phyloP scores from a whole-genome alignment of 2,797 vertebrate genomes.

The Platyrinchus mystaceus region DNA sequence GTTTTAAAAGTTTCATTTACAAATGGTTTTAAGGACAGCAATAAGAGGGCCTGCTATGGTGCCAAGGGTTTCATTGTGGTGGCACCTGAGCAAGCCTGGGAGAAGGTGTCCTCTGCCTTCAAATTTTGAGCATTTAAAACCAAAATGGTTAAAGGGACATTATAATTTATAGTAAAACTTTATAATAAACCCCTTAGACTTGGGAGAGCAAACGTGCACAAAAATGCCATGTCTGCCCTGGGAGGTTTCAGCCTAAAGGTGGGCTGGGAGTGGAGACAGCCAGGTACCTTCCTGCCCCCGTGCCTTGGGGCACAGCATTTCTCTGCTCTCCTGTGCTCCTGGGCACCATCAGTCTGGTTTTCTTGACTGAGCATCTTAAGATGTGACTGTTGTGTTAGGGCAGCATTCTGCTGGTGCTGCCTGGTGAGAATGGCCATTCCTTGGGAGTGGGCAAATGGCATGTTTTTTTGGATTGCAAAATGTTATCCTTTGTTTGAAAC shows the following conservation, averaged over 20 bases:
- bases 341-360: neutral
- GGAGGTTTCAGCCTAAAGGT: neutral
- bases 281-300: rapidly evolving
- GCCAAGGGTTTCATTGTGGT: neutral
- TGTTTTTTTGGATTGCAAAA: neutral
- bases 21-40: neutral
- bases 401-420: neutral
- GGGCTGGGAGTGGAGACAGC: neutral
- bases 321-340: neutral
- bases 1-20: neutral
- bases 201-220: neutral
- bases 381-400: rapidly evolving
- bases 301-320: neutral
- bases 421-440: neutral
- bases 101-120: neutral
- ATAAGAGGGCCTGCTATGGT: neutral
- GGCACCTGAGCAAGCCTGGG: neutral
- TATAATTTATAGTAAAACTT: rapidly evolving
- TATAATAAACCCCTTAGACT: neutral
- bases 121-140: neutral
- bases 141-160: neutral
- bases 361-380: neutral
- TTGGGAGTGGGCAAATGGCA: neutral
- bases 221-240: neutral
- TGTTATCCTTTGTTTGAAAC: neutral